Evolutionary conservation across 2,797 vertebrate genomes (phyloP).

Genomic region (Urosaurus nigricauda): DNA sequence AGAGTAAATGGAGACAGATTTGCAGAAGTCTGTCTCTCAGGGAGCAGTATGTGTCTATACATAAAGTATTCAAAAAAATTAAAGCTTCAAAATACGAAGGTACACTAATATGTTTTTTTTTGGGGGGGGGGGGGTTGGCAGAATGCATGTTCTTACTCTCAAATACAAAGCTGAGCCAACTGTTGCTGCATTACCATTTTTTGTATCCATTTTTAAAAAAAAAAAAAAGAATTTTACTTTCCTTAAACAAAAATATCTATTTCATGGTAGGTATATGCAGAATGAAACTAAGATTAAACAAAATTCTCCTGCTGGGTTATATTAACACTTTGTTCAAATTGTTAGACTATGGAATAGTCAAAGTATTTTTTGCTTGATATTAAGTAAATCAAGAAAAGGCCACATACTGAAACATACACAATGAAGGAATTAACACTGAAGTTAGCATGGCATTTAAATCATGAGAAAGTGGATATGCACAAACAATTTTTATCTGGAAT

Average conservation of each 20-base stretch:
- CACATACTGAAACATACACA: background rate
- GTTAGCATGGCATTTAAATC: constrained; percentile 1
- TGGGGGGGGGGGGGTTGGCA: too few relatives aligned
- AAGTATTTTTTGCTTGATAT: background rate
- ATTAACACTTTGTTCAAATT: too few relatives aligned
- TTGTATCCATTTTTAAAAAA: background rate
- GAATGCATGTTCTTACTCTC: constrained; percentile 43
- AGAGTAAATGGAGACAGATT: constrained; percentile 74
- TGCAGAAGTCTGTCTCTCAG: constrained; percentile 68
- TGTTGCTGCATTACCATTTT: background rate
- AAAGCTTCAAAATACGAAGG: constrained; percentile 23
- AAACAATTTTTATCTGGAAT: background rate
- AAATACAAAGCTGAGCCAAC: constrained; percentile 13
- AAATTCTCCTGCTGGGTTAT: background rate
- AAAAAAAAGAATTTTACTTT: background rate
- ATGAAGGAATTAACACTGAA: background rate
- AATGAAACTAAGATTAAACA: background rate
- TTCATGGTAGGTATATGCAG: background rate
- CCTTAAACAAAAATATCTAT: background rate
- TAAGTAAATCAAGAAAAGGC: background rate
- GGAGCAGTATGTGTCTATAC: constrained; percentile 58
- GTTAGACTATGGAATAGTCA: background rate
- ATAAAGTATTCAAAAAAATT: constrained; percentile 66
- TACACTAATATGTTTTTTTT: constrained; percentile 47
- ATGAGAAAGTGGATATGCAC: background rate